Percentiles rank a stretch among this genome's conserved stretches.
These are phyloP conservation scores for Papilio aristodemus DNA, from an alignment of 1,140 invertebrate species.

Conservation along the genomic window DNA sequence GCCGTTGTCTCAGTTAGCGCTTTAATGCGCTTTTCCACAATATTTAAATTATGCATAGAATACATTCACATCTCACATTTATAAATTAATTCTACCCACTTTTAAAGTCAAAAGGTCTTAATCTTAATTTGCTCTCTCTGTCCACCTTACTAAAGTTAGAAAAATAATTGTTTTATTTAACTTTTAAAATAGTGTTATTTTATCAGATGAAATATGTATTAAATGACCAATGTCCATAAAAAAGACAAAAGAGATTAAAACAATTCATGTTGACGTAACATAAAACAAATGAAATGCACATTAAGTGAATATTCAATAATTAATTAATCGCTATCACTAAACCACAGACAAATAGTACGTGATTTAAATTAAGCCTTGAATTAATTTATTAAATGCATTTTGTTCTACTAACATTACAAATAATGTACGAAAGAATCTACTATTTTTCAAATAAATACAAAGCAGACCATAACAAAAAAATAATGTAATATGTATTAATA, in stretches of 20 bases:
- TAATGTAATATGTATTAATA: too few species aligned
- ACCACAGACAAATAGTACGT: neutral
- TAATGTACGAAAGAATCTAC: too few species aligned
- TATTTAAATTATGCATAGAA: neutral
- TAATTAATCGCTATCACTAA: constrained; percentile 15
- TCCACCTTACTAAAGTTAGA: too few species aligned
- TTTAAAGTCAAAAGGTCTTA: too few species aligned
- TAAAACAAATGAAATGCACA: constrained; percentile 10
- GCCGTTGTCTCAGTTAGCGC: neutral
- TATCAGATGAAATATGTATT: neutral
- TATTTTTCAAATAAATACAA: too few species aligned
- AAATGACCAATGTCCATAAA: neutral
- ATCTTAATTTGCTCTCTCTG: too few species aligned
- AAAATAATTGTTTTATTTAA: too few species aligned
- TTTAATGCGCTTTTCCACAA: neutral
- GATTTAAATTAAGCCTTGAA: neutral
- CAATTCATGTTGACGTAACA: constrained; percentile 7
- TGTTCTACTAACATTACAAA: neutral
- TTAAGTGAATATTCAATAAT: constrained; percentile 9
- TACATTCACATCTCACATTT: too few species aligned
- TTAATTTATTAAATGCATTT: neutral
- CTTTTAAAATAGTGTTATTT: too few species aligned
- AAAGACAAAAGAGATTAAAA: neutral
- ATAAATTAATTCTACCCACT: too few species aligned
- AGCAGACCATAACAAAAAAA: too few species aligned